phyloP scores from a whole-genome alignment of 2,888 invertebrate genomes.

The Eulithis testata region DNA sequence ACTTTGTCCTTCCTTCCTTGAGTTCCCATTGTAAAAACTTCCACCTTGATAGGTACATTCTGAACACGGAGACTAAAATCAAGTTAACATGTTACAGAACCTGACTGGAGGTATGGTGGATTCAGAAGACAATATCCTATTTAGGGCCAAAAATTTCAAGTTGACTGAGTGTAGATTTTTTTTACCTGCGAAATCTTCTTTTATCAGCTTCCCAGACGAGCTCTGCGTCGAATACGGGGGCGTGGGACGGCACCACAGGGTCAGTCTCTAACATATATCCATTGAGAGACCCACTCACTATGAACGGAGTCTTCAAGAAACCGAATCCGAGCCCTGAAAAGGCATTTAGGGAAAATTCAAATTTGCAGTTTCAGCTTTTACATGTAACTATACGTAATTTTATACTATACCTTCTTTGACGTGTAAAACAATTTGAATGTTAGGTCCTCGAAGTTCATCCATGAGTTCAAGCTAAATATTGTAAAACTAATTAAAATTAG shows the following conservation, averaged over 20 bases:
- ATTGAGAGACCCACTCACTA: slow-evolving; percentile 86
- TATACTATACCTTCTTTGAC: slow-evolving; percentile 85
- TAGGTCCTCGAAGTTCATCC: slow-evolving; percentile 86
- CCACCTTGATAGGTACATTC: slow-evolving; percentile 89
- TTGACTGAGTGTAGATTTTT: too few species aligned
- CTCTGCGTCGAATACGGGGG: slow-evolving; percentile 88
- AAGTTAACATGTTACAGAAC: not conserved
- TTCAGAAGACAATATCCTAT: too few species aligned
- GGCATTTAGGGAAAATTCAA: not conserved
- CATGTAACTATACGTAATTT: too few species aligned
- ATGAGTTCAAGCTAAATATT: slow-evolving; percentile 66
- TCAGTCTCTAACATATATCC: slow-evolving; percentile 89
- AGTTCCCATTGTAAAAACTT: slow-evolving; percentile 85
- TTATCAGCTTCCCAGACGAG: slow-evolving; percentile 92
- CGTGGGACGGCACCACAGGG: slow-evolving; percentile 81
- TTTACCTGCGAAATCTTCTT: slow-evolving; percentile 87
- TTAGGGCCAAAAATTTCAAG: too few species aligned
- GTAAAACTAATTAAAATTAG: slow-evolving; percentile 63
- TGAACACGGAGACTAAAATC: slow-evolving; percentile 87
- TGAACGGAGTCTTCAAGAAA: slow-evolving; percentile 80
- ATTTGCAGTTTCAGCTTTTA: not conserved
- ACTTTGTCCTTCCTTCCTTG: slow-evolving; percentile 86
- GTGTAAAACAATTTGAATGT: slow-evolving; percentile 87
- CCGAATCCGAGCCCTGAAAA: slow-evolving; percentile 84
- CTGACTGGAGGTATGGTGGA: too few species aligned